Evolutionary conservation across 2,888 invertebrate species (phyloP), one percentile per base, ranked within the genome.

Genomic region (Drosophila niveifrons): DNA sequence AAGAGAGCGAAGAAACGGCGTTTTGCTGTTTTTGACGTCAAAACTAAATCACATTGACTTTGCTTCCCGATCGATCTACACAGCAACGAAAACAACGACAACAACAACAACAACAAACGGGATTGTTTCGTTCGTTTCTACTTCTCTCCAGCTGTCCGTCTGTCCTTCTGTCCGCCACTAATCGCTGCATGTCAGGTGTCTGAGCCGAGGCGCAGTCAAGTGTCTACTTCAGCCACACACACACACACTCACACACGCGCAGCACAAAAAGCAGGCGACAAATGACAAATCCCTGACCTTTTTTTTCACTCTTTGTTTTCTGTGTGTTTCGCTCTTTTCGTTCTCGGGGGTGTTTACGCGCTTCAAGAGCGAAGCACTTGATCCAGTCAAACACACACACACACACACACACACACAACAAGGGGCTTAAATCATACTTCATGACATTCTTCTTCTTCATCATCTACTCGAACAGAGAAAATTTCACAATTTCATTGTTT

Each of bases 401-500:
- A 4, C 4, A 23, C 23, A 23, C 23, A 18, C 18, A 18, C 2
- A 18, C 18, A 18, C 18, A 18, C 18, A 81, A 76, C 79, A 86
- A 79, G 67, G 68, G 80, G 86, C 86, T 84, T 83, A 82, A 79
- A 82, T 70, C 82, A 72, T 79, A 77, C 62, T 72, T 75, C 73
- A 72, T 53, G 70, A 78, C 70, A 75, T 77, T 70, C 77, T 65
- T 46, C 72, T 53, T 23, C 23, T 23, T 23, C 4, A 2, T 23
- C 23, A 23, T 23, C 23, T 6, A 23, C 23, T 23, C 23, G 63
- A 66, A 58, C 47, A 69, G 63, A 63, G 51, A 31, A 41, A 72
- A 73, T 72, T 82, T 59, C 73, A 70, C 72, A 85, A 69, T 78
- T 73, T 85, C 85, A 84, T 85, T 82, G 85, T 82, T 82, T 84